Conservation (phyloP, 2,113 vertebrate species). For the Vombatus ursinus region DNA sequence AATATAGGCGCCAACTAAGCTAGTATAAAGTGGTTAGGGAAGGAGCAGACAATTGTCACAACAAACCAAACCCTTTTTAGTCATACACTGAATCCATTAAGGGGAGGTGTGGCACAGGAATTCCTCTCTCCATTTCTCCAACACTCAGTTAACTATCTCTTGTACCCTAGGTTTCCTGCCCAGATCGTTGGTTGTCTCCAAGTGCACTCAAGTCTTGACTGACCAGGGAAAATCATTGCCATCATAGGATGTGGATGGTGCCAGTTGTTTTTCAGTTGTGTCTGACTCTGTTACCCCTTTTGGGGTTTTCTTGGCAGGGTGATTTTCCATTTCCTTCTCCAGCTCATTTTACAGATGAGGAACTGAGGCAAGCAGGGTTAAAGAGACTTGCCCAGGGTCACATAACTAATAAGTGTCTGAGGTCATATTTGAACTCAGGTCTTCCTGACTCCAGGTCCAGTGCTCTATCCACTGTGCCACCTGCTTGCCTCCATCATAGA, state of each 20-base stretch:
- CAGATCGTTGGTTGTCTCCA: not conserved
- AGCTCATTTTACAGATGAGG: no score
- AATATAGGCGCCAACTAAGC: slow-evolving; percentile 4
- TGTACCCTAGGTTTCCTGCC: not conserved
- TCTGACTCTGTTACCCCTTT: no score
- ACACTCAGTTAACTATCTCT: not conserved
- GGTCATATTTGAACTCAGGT: no score
- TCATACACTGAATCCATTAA: slow-evolving; percentile 1
- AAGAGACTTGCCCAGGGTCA: no score
- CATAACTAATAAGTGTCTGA: no score
- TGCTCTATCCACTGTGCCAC: no score
- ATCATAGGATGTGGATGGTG: not conserved
- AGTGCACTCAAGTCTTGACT: not conserved
- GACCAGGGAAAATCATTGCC: not conserved
- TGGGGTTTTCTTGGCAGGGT: no score
- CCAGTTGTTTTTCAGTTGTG: not conserved
- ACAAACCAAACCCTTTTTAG: not conserved
- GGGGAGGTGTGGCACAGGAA: not conserved
- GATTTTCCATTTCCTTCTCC: no score
- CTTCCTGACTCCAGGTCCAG: no score
- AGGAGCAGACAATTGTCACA: slow-evolving; percentile 9
- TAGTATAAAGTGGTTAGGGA: slow-evolving; percentile 13
- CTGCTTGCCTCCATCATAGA: not conserved
- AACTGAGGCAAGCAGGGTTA: no score
- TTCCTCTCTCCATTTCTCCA: not conserved